Conservation (phyloP, 2,797 vertebrate species). For the Neosilurus mollespiculum region DNA sequence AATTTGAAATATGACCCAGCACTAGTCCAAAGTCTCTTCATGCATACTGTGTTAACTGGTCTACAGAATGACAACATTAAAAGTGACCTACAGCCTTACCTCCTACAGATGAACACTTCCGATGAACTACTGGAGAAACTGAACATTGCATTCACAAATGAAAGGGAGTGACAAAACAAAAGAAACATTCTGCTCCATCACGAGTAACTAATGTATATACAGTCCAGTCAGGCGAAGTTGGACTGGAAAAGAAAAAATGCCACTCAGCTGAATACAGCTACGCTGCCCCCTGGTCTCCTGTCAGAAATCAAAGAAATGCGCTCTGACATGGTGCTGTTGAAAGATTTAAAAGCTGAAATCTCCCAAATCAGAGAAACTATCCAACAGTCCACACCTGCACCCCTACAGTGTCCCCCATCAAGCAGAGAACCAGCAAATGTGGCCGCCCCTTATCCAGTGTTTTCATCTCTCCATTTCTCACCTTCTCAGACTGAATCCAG, state of each 20-base stretch:
- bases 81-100: not conserved
- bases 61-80: not conserved
- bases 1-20: not conserved
- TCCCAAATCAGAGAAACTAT: not conserved
- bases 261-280: no score
- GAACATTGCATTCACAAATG: not conserved
- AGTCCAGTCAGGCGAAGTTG: not conserved
- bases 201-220: not conserved
- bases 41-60: not conserved
- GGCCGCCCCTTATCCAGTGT: no score
- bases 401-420: no score
- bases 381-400: not conserved
- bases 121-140: not conserved
- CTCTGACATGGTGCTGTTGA: conserved; percentile 2
- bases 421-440: no score
- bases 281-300: not conserved
- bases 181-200: not conserved
- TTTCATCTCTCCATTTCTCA: no score
- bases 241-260: not conserved
- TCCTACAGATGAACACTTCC: not conserved
- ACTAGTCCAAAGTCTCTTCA: not conserved
- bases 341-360: not conserved
- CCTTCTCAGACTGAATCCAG: no score
- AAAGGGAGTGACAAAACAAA: not conserved
- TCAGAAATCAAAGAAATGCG: not conserved